Percentiles rank a stretch among this genome's conserved stretches.
phyloP scores from a whole-genome alignment of 2,797 vertebrate species.

The Paratrypauchen microcephalus region DNA sequence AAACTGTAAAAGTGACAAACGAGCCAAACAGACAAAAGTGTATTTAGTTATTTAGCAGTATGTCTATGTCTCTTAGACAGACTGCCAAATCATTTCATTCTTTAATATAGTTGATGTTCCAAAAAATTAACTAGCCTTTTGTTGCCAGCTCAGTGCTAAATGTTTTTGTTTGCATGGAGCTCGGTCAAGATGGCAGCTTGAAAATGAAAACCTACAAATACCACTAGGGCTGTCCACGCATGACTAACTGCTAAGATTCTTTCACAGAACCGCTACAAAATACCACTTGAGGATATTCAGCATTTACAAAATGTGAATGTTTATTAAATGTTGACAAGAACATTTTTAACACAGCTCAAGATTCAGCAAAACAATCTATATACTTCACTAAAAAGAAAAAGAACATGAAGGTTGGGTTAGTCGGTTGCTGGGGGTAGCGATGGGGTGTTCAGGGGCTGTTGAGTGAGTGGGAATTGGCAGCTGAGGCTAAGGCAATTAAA shows the following conservation, averaged over 20 bases:
- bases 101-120: constrained; percentile 11
- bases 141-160: constrained; percentile 4
- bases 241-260: not conserved
- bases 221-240: not conserved
- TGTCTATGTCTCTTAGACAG: not conserved
- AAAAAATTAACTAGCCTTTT: constrained; percentile 16
- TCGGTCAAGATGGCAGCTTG: constrained; percentile 10
- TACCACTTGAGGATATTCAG: constrained; percentile 38
- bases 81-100: not conserved
- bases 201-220: constrained; percentile 9
- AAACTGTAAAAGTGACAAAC: not conserved
- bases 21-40: not conserved
- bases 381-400: constrained; percentile 68
- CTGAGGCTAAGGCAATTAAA: constrained; percentile 70
- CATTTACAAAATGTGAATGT: constrained; percentile 82
- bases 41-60: constrained; percentile 4
- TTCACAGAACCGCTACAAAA: constrained; percentile 3
- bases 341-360: constrained; percentile 82
- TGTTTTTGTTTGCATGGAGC: constrained; percentile 1
- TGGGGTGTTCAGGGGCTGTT: constrained; percentile 36
- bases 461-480: constrained; percentile 47
- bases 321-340: constrained; percentile 83
- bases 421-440: not conserved
- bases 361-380: constrained; percentile 80
- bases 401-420: constrained; percentile 61